A percentile compares a stretch with the other conserved stretches of the same genome.
phyloP scores from a whole-genome alignment of 2,888 invertebrate species.

The Ornithoptera priamus region DNA sequence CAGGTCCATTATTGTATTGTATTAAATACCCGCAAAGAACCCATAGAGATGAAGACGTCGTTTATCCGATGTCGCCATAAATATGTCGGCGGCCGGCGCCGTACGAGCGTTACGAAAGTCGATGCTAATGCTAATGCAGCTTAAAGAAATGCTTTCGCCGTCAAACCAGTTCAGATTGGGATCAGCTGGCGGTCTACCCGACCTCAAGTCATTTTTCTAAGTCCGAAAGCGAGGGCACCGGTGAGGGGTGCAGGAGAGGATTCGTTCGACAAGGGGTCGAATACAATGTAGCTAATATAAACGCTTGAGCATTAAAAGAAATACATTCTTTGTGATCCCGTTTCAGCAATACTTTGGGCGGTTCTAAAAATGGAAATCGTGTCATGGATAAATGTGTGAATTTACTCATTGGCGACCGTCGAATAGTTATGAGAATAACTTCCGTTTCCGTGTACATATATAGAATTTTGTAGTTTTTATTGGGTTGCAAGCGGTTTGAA shows the following conservation, averaged over 20 bases:
- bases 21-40: slow-evolving; percentile 1
- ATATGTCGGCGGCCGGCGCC: slow-evolving; percentile 6
- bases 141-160: slow-evolving; percentile 21
- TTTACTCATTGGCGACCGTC: no score
- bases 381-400: no score
- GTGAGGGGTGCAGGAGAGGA: slow-evolving; percentile 37
- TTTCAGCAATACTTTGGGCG: no score
- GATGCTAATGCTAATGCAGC: slow-evolving; percentile 1
- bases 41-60: slow-evolving; percentile 19
- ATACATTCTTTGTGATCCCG: no score
- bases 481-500: no score
- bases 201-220: slow-evolving; percentile 53
- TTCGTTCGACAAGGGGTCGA: slow-evolving; percentile 36
- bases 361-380: no score
- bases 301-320: no score
- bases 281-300: slow-evolving; percentile 1
- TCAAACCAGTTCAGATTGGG: slow-evolving; percentile 31
- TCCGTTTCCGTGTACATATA: no score
- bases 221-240: slow-evolving; percentile 35
- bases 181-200: slow-evolving; percentile 36
- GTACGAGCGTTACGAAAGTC: slow-evolving; percentile 14
- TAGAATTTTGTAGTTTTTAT: no score
- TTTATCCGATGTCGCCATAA: slow-evolving; percentile 5
- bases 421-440: no score
- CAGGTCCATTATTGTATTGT: no score